Conservation (phyloP, 2,797 vertebrate species). For the Dermochelys coriacea region DNA sequence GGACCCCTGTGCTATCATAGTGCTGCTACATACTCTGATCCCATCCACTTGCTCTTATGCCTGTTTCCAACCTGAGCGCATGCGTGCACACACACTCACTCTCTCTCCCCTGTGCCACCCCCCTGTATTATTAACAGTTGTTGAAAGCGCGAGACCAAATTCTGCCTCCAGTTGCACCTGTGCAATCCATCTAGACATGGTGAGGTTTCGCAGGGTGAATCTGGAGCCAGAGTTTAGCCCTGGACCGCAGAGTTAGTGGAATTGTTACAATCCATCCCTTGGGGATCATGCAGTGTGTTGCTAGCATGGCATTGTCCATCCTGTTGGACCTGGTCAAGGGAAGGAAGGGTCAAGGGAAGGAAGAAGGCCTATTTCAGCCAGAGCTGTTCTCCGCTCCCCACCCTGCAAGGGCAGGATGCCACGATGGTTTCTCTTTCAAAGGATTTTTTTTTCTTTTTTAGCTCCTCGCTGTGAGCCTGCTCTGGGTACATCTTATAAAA, state of each 20-base stretch:
- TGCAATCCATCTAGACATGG: background rate
- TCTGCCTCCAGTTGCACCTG: background rate
- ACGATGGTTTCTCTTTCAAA: background rate
- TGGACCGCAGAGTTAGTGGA: background rate
- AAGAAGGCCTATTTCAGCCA: background rate
- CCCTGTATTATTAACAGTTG: background rate
- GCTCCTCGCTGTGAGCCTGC: background rate
- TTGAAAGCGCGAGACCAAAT: background rate
- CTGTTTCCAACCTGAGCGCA: background rate
- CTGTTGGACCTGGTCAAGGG: background rate
- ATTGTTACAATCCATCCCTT: background rate
- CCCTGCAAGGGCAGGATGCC: background rate
- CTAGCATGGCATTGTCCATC: background rate
- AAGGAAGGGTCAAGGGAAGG: background rate
- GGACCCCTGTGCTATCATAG: background rate
- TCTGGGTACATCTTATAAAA: background rate
- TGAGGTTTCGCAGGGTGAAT: background rate
- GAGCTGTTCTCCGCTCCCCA: background rate
- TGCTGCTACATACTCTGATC: background rate
- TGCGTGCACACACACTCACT: accelerated
- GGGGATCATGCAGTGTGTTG: background rate
- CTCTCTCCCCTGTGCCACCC: background rate
- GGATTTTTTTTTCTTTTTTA: background rate
- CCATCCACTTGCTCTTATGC: background rate
- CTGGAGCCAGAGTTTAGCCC: background rate